Conservation (phyloP, 1,140 invertebrate species). For the Trachymyrmex cornetzi region DNA sequence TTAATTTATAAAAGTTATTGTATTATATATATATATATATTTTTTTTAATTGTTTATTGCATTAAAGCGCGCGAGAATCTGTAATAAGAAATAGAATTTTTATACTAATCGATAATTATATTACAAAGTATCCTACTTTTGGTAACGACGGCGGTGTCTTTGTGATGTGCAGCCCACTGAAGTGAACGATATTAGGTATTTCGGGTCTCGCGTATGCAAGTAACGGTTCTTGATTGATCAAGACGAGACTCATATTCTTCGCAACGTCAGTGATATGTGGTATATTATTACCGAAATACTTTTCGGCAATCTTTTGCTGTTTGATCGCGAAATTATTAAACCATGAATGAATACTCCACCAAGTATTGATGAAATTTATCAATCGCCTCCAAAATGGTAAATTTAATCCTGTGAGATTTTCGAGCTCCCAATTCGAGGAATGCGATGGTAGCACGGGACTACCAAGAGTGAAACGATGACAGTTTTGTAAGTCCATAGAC, state of each 20-base stretch:
- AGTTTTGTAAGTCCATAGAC: constrained; percentile 30
- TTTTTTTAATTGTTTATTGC: background rate
- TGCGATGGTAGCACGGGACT: constrained; percentile 69
- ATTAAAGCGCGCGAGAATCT: background rate
- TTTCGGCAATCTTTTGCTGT: constrained; percentile 41
- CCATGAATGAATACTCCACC: constrained; percentile 36
- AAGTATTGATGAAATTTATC: constrained; percentile 40
- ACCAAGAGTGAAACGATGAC: constrained; percentile 58
- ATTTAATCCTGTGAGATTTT: constrained; percentile 1
- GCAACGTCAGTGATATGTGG: constrained; percentile 30
- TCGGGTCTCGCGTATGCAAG: constrained; percentile 87
- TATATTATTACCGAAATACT: constrained; percentile 51
- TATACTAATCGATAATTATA: background rate
- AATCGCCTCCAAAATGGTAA: constrained; percentile 66
- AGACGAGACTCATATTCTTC: constrained; percentile 53
- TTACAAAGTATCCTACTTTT: constrained; percentile 66
- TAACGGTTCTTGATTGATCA: constrained; percentile 82
- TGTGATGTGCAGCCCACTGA: constrained; percentile 86
- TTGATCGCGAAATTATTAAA: constrained; percentile 6
- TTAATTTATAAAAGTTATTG: background rate
- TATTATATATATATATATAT: no score
- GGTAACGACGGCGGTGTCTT: constrained; percentile 67
- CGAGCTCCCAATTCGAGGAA: constrained; percentile 71
- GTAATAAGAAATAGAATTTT: constrained; percentile 14
- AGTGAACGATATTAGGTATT: constrained; percentile 87